phyloP scores from a whole-genome alignment of 1,140 invertebrate genomes.

The Pachypeltis micranthus region DNA sequence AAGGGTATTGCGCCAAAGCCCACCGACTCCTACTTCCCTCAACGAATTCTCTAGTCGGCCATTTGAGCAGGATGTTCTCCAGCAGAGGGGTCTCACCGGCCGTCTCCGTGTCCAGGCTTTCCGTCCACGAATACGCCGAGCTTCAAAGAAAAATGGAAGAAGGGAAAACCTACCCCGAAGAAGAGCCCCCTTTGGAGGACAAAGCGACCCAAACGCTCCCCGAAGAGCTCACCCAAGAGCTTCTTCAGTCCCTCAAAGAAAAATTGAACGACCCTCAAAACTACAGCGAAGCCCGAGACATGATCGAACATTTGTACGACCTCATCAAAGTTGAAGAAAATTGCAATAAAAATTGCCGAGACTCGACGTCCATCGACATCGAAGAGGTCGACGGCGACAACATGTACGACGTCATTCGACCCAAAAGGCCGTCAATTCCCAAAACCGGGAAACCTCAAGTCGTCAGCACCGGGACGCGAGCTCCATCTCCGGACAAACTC shows the following conservation, averaged over 20 bases:
- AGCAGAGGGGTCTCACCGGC: constrained; percentile 36
- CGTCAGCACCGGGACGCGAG: constrained; percentile 45
- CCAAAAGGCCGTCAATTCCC: constrained; percentile 35
- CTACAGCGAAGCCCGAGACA: constrained; percentile 58
- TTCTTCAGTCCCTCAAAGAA: constrained; percentile 52
- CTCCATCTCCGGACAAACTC: constrained; percentile 48
- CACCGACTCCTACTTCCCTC: constrained; percentile 27
- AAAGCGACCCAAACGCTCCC: constrained; percentile 59
- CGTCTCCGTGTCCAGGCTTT: constrained; percentile 46
- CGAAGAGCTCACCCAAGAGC: constrained; percentile 59
- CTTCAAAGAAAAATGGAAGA: constrained; percentile 34
- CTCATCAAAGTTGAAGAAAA: constrained; percentile 61
- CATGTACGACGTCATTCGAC: constrained; percentile 48
- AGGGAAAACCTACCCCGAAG: constrained; percentile 25
- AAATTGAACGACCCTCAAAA: constrained; percentile 58
- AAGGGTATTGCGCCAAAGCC: constrained; percentile 40
- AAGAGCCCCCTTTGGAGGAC: constrained; percentile 38
- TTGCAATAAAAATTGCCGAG: constrained; percentile 44
- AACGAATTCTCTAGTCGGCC: constrained; percentile 31
- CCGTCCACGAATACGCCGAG: constrained; percentile 50
- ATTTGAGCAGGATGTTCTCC: constrained; percentile 33
- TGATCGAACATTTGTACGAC: constrained; percentile 66
- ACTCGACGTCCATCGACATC: constrained; percentile 13
- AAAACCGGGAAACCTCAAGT: constrained; percentile 21
- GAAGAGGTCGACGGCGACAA: constrained; percentile 39